These are phyloP conservation scores for Pangasius krempfi DNA, from an alignment of 2,797 vertebrate species.

Conservation along the genomic window DNA sequence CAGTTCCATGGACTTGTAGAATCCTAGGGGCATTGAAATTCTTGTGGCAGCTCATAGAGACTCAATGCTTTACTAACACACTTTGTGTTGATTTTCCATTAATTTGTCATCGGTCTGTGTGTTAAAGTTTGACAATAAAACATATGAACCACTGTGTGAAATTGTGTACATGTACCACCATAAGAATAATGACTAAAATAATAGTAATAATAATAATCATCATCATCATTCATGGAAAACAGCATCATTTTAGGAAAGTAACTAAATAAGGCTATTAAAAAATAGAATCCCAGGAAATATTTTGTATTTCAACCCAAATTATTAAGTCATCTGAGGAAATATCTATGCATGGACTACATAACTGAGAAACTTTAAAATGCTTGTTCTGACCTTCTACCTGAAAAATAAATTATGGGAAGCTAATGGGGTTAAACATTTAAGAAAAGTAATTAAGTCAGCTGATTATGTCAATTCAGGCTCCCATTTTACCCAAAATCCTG, in stretches of 20 bases:
- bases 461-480: not conserved
- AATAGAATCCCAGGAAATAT: too few relatives aligned
- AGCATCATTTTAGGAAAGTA: too few relatives aligned
- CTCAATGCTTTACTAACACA: too few relatives aligned
- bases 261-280: too few relatives aligned
- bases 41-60: not conserved
- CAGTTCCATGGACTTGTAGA: not conserved
- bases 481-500: too few relatives aligned
- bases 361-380: not conserved
- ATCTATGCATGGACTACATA: not conserved
- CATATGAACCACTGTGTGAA: not conserved
- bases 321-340: not conserved
- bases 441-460: not conserved
- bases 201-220: too few relatives aligned
- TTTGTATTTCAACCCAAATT: not conserved
- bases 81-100: too few relatives aligned
- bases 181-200: too few relatives aligned
- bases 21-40: not conserved
- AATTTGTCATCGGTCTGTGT: not conserved
- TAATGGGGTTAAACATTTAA: not conserved
- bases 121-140: not conserved
- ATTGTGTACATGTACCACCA: too few relatives aligned
- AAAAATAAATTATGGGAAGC: not conserved
- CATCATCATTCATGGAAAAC: too few relatives aligned
- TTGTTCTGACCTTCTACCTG: not conserved